Evolutionary conservation across 2,113 vertebrate species (phyloP), one percentile per base, ranked within the genome.

Genomic region (Brachypteracias leptosomus): DNA sequence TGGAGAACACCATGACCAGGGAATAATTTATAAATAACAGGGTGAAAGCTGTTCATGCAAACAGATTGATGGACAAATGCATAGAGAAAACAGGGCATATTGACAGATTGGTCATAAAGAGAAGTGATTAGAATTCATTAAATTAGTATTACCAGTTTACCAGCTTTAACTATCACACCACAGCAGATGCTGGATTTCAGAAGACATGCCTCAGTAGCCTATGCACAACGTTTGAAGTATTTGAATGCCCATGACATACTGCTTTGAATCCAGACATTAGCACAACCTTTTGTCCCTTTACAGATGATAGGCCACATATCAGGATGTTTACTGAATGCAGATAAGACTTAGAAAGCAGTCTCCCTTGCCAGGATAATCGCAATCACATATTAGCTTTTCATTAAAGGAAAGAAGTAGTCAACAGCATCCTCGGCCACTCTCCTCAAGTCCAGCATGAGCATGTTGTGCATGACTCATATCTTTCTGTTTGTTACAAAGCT

Each of bases 1-100:
- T 52, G 46, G 15, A 62, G 47, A 88, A 55, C 57, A 90, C 31
- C n/a, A 31, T 13, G 77, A 40, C 68, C 59, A 74, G 63, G 86
- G 42, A 81, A 85, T 46, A 85, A 94, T 90, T 84, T 84, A 79
- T 75, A 93, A 95, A 78, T 59, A 93, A 81, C 15, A 74, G 72
- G 57, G 63, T 0, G 0, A 96, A 93, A 92, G 68, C 47, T 86
- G 59, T 90, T 88, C 79, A 89, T 0, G 0, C 67, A 90, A 95
- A 84, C 59, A 86, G 88, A 94, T 95, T 61, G 0, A 95, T 88
- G 72, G 57, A 84, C 65, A 95, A 90, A 90, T 12, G 40, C 88
- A 61, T 29, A 75, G 65, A 92, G 76, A 78, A 72, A 94, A 77
- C 17, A 67, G 21, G 20, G 21, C n/a, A 57, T 90, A 77, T 58